Percentiles rank a stretch among this genome's conserved stretches.
Conservation (phyloP, 2,888 invertebrate genomes). For the Ametastegia equiseti region DNA sequence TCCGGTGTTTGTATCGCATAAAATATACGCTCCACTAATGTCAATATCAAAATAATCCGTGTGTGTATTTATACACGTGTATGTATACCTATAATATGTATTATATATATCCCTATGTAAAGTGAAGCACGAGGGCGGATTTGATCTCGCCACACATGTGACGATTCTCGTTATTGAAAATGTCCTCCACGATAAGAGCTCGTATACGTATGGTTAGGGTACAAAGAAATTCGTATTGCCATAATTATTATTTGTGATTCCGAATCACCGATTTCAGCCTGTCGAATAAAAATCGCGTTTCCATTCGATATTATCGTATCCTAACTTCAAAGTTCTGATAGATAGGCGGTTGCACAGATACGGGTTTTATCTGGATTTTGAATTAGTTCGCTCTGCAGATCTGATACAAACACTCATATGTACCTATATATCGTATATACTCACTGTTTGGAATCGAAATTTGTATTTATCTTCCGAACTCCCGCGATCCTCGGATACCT, state of each 20-base stretch:
- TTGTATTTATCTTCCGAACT: background rate
- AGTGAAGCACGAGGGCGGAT: background rate
- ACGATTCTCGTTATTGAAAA: background rate
- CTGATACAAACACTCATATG: too few species aligned
- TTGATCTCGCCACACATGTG: background rate
- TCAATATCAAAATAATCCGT: background rate
- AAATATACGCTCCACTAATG: background rate
- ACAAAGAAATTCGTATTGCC: background rate
- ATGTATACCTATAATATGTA: background rate
- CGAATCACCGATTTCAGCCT: background rate
- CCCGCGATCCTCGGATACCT: too few species aligned
- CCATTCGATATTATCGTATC: background rate
- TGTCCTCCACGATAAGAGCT: background rate
- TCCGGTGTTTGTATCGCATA: background rate
- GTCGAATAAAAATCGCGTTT: conserved; percentile 8
- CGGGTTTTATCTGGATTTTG: conserved; percentile 11
- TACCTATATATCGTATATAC: too few species aligned
- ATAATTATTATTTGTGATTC: conserved; percentile 5
- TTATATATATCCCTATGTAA: background rate
- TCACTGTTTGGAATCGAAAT: background rate
- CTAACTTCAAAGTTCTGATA: background rate
- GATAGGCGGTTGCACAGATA: background rate
- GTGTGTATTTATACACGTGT: background rate
- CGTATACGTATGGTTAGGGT: background rate
- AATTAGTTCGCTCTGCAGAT: background rate